Base-by-base conservation (phyloP, 2,113 vertebrate genomes). In the Motacilla alba region DNA sequence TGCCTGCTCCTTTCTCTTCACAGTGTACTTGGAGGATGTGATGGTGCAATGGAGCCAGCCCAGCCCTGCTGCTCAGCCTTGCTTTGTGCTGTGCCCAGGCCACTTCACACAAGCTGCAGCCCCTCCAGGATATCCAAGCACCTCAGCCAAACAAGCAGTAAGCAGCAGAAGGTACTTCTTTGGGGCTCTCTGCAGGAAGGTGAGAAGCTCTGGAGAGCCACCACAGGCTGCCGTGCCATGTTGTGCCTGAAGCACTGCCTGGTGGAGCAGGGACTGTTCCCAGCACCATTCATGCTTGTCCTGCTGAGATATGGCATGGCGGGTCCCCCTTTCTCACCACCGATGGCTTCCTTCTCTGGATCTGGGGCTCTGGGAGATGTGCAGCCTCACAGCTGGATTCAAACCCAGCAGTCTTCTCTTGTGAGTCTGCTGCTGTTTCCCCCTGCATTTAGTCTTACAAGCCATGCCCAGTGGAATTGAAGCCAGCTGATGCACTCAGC, bases 1-100 rank as follows among this genome's bases (percentile, higher is more conserved):
- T 3, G 3, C 17, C 14, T 41, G 24, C 37, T 33, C 21, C 93
- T 63, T 81, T 63, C 59, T 97, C 19, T 97, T 95, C 89, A 33
- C 95, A 98, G 98, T 98, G 98, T 98, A 98, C 88, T 98, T 98
- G 56, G 98, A 98, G 95, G 98, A 97, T 10, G n/a, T 97, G 55
- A 96, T 39, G 24, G 31, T 95, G 49, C 95, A 92, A 28, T 98
- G 98, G 98, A 97, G 72, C 82, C 62, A 76, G 93, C 53, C n/a
- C 28, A 63, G 72, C 14, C 2, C 72, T 93, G 55, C 56, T 85
- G 62, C 62, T 66, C 72, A 63, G n/a, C 88, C 72, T 76, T 6
- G 11, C 75, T 72, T 47, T 14, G 10, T 52, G 46, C 85, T 94
- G 31, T 72, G 28, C 28, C 33, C 50, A 13, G 63, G 41, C 30